Base-by-base conservation (phyloP, 37 sponge, comb jelly and placozoan genomes). In the Ephydatia muelleri region DNA sequence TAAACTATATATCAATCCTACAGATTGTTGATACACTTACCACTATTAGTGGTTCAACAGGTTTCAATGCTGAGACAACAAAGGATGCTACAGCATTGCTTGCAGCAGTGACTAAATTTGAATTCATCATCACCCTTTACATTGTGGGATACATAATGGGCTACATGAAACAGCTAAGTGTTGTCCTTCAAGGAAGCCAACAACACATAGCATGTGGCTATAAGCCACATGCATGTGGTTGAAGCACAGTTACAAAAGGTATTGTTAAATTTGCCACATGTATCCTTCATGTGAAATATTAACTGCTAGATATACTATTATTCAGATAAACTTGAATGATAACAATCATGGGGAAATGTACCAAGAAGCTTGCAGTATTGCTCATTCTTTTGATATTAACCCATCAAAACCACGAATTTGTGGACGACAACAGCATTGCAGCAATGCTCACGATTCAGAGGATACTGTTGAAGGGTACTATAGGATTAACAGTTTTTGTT, bases 381-480 rank as follows among this genome's bases (percentile, higher is more conserved):
- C n/a, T n/a, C n/a, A n/a, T n/a, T n/a, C n/a, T n/a, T n/a, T n/a
- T n/a, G n/a, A n/a, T n/a, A n/a, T n/a, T n/a, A n/a, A n/a, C n/a
- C n/a, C n/a, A n/a, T n/a, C n/a, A n/a, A n/a, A n/a, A n/a, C n/a
- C n/a, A n/a, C n/a, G n/a, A n/a, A n/a, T n/a, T n/a, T n/a, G n/a
- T n/a, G n/a, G n/a, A n/a, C n/a, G n/a, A n/a, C n/a, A n/a, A n/a
- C n/a, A n/a, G n/a, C n/a, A n/a, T n/a, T 70, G 88, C n/a, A 79
- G 79, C 82, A 91, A 91, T 83, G 67, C 76, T 79, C 72, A 57
- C 40, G 30, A 43, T 33, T 21, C 9, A 57, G 57, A 57, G 57
- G 28, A n/a, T n/a, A n/a, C n/a, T n/a, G n/a, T n/a, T n/a, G n/a
- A n/a, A n/a, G n/a, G n/a, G n/a, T n/a, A n/a, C n/a, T n/a, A n/a